phyloP scores from a whole-genome alignment of 2,888 invertebrate genomes.

The Acanthosepion lycidas region DNA sequence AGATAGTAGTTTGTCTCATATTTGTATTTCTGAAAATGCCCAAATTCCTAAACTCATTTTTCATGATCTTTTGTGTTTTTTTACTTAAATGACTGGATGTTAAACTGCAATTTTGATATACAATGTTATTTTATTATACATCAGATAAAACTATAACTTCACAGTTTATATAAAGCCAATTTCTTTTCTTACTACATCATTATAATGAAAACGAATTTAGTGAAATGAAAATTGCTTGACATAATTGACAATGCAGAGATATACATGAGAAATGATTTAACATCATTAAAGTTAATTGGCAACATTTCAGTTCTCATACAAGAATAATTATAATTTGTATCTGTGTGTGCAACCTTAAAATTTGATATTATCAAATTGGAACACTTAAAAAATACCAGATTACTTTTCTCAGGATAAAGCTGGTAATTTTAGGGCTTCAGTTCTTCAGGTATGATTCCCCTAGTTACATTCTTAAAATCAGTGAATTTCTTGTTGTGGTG shows the following conservation, averaged over 20 bases:
- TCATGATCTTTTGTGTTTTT: too few relatives aligned
- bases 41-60: too few relatives aligned
- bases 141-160: neutral
- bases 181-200: neutral
- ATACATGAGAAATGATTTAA: neutral
- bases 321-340: neutral
- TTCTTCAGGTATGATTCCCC: neutral
- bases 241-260: neutral
- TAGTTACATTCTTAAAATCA: neutral
- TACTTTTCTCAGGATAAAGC: neutral
- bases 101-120: neutral
- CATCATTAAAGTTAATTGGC: constrained; percentile 33
- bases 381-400: neutral
- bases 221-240: neutral
- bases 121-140: neutral
- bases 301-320: neutral
- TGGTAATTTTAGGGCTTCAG: neutral
- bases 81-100: too few relatives aligned
- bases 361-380: neutral
- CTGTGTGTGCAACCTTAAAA: neutral
- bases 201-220: neutral
- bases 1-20: too few relatives aligned
- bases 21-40: too few relatives aligned
- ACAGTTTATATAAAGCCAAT: neutral
- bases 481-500: too few relatives aligned